Evolutionary conservation across 2,113 vertebrate genomes (phyloP).

Genomic region (Gadus chalcogrammus): DNA sequence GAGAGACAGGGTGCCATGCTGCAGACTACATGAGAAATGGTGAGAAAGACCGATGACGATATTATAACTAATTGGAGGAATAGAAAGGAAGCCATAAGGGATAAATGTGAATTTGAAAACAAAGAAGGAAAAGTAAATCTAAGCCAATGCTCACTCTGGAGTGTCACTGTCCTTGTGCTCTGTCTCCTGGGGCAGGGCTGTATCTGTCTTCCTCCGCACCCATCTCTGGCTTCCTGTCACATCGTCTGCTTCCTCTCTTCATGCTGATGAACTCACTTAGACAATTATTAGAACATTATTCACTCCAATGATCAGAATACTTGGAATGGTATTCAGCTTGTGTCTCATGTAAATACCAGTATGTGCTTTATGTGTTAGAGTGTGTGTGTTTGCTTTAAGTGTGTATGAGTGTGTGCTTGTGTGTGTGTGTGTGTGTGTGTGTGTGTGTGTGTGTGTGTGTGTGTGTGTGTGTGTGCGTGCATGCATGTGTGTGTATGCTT

Average conservation of each 20-base stretch:
- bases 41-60: neutral
- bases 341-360: no score
- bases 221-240: constrained; percentile 8
- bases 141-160: no score
- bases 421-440: neutral
- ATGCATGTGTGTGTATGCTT: neutral
- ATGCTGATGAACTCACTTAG: neutral
- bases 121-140: neutral
- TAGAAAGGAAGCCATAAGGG: no score
- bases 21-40: neutral
- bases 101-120: neutral
- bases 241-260: constrained; percentile 13
- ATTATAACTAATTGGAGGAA: neutral
- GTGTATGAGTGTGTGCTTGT: neutral
- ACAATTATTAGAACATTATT: neutral
- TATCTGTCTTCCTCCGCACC: neutral
- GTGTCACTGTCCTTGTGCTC: neutral
- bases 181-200: neutral
- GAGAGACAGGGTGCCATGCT: no score
- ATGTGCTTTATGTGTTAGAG: neutral
- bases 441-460: constrained; percentile 2
- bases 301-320: no score
- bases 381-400: constrained; percentile 3
- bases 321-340: no score
- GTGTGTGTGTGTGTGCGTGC: neutral